Evolutionary conservation across 2,888 invertebrate genomes (phyloP).

Genomic region (Dynastes grantii): DNA sequence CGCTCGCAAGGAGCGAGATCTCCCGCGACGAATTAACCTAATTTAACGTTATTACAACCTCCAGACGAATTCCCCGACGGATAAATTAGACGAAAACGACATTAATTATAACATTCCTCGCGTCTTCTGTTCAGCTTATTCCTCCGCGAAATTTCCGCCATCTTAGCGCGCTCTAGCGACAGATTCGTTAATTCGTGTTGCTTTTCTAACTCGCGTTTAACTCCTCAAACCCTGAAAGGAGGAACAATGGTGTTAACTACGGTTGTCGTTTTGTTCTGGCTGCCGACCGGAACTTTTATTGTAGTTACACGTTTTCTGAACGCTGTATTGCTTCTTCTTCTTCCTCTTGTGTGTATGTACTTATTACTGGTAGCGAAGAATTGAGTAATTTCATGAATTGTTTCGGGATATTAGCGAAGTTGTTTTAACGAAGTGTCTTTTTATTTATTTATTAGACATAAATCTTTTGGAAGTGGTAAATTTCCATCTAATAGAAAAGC

Average conservation of each 20-base stretch:
- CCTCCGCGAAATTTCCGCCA: slow-evolving; percentile 18
- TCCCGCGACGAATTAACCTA: slow-evolving; percentile 51
- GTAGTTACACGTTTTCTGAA: slow-evolving; percentile 18
- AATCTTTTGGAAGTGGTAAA: neutral
- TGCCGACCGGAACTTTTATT: slow-evolving; percentile 24
- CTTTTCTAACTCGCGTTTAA: neutral
- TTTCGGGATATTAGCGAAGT: neutral
- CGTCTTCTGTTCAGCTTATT: slow-evolving; percentile 9
- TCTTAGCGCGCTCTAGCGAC: neutral
- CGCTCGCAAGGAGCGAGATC: slow-evolving; percentile 32
- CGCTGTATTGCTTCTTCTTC: neutral
- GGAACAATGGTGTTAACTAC: slow-evolving; percentile 33
- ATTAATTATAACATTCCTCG: slow-evolving; percentile 50
- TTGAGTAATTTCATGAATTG: slow-evolving; percentile 4
- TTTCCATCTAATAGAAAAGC: neutral
- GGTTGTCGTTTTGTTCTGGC: slow-evolving; percentile 23
- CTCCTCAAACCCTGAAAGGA: neutral
- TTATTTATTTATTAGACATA: no score
- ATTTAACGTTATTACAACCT: slow-evolving; percentile 54
- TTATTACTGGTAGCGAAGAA: neutral
- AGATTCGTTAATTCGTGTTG: neutral
- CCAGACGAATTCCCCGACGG: slow-evolving; percentile 52
- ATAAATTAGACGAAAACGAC: slow-evolving; percentile 53
- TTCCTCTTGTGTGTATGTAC: neutral
- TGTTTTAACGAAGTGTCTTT: neutral